phyloP scores from a whole-genome alignment of 2,797 vertebrate species.

The Pangasius mekongensis region DNA sequence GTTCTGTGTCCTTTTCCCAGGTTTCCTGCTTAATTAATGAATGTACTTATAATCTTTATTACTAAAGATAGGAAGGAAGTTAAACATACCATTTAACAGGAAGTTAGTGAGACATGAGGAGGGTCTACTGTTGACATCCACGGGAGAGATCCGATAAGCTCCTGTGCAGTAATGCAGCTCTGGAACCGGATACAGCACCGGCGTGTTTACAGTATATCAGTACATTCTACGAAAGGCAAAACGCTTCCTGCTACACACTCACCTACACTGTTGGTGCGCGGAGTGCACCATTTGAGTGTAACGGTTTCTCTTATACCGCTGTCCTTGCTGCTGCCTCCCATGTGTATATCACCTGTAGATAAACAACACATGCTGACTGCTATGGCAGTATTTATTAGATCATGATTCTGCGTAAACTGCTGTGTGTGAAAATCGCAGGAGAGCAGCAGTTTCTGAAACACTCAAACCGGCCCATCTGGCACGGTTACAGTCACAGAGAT shows the following conservation, averaged over 20 bases:
- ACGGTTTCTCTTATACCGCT: conserved; percentile 92
- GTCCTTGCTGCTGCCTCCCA: conserved; percentile 85
- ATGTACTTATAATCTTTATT: neutral
- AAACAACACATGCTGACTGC: conserved; percentile 3
- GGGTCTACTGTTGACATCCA: conserved; percentile 97
- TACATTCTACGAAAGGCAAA: neutral
- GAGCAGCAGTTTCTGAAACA: no score
- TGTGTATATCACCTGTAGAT: conserved; percentile 85
- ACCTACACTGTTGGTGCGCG: conserved; percentile 91
- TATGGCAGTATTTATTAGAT: neutral
- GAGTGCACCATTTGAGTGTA: conserved; percentile 97
- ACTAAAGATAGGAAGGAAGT: neutral
- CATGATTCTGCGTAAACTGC: no score
- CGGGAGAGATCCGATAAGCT: conserved; percentile 95
- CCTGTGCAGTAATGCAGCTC: conserved; percentile 98
- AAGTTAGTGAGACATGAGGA: conserved; percentile 99
- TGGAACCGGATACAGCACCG: conserved; percentile 62
- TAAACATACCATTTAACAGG: conserved; percentile 88
- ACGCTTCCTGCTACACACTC: conserved; percentile 55
- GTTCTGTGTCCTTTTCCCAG: neutral
- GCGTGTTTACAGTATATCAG: neutral
- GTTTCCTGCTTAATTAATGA: neutral
- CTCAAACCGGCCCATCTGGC: no score
- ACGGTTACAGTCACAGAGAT: no score
- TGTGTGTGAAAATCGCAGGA: no score